Evolutionary conservation across 1,140 invertebrate species (phyloP).

Genomic region (Drosophila carrolli): DNA sequence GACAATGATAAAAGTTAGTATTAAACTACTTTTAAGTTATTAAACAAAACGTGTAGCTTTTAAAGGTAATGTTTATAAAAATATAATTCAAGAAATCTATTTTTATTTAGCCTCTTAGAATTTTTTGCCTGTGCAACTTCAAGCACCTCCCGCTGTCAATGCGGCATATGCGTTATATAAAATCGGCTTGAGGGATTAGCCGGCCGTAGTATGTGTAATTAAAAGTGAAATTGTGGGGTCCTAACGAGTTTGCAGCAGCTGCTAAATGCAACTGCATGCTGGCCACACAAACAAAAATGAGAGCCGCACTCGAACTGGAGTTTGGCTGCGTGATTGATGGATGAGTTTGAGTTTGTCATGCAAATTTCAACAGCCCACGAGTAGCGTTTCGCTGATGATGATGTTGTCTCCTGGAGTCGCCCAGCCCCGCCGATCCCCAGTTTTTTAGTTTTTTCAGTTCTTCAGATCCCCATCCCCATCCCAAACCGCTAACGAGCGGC

Average conservation of each 20-base stretch:
- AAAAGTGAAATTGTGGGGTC: conserved; percentile 77
- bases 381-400: conserved; percentile 32
- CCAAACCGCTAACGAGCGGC: conserved; percentile 65
- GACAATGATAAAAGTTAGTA: too few relatives aligned
- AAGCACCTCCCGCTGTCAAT: conserved; percentile 24
- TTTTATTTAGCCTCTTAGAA: too few relatives aligned
- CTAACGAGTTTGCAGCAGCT: conserved; percentile 66
- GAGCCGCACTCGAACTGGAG: conserved; percentile 46
- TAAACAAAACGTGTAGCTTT: too few relatives aligned
- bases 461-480: conserved; percentile 2
- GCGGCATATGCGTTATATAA: conserved; percentile 55
- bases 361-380: conserved; percentile 70
- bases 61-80: too few relatives aligned
- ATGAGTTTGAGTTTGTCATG: conserved; percentile 82
- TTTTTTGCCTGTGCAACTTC: conserved; percentile 8
- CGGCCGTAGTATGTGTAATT: conserved; percentile 55
- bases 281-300: conserved; percentile 19
- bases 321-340: conserved; percentile 72
- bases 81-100: too few relatives aligned
- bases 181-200: conserved; percentile 68
- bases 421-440: not conserved
- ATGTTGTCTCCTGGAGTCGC: conserved; percentile 49
- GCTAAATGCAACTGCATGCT: conserved; percentile 27
- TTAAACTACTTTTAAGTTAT: too few relatives aligned
- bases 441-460: not conserved